These are phyloP conservation scores for Perca fluviatilis DNA, from an alignment of 2,113 vertebrate species.

Conservation along the genomic window DNA sequence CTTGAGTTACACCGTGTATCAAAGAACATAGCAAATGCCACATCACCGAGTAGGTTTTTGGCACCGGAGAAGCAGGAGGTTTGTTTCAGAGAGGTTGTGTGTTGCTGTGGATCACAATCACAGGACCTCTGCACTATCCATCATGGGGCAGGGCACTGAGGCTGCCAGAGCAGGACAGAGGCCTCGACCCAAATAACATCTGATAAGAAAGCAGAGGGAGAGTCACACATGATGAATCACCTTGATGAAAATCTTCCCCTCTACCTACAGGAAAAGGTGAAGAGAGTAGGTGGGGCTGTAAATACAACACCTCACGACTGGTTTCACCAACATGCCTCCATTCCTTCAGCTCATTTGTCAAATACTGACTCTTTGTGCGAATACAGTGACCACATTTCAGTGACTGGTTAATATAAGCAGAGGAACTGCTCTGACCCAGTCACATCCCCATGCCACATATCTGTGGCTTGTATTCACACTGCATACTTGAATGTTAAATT, in stretches of 20 bases:
- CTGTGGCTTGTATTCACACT: background rate
- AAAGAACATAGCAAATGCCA: conserved; percentile 39
- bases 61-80: conserved; percentile 50
- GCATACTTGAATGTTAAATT: background rate
- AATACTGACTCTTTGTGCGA: conserved; percentile 4
- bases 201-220: conserved; percentile 51
- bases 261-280: background rate
- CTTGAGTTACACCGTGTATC: conserved; percentile 43
- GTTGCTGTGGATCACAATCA: conserved; percentile 34
- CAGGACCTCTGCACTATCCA: conserved; percentile 49
- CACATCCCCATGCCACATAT: background rate
- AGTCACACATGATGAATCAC: conserved; percentile 49
- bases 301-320: conserved; percentile 31
- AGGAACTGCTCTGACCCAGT: background rate
- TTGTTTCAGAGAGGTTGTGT: conserved; percentile 32
- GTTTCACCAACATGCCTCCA: background rate
- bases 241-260: conserved; percentile 16
- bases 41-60: background rate
- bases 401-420: conserved; percentile 1
- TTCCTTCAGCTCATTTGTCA: conserved; percentile 24
- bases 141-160: conserved; percentile 35
- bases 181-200: conserved; percentile 45
- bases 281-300: conserved; percentile 34
- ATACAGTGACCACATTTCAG: conserved; percentile 4
- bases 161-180: conserved; percentile 27